Conservation (phyloP, 1,140 invertebrate genomes). For the Drosophila tani region DNA sequence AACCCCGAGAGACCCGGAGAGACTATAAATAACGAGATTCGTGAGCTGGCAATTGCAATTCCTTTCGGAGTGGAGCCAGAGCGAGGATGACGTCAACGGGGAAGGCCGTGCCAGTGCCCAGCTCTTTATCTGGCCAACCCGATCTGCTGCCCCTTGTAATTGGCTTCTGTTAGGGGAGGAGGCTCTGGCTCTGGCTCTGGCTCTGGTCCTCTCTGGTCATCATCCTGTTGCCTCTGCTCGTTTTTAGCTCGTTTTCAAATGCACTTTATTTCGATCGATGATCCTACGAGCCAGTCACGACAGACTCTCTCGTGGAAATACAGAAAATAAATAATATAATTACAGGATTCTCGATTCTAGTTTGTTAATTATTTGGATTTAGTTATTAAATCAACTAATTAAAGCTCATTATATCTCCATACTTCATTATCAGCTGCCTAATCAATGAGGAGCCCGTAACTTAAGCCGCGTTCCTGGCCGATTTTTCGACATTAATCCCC, state of each 20-base stretch:
- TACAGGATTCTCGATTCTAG: background rate
- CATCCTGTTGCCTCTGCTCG: background rate
- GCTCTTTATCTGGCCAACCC: constrained; percentile 12
- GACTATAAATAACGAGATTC: constrained; percentile 55
- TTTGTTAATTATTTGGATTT: background rate
- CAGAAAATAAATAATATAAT: background rate
- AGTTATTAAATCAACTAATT: constrained; percentile 19
- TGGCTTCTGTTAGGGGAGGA: constrained; percentile 28
- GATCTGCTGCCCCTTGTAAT: constrained; percentile 47
- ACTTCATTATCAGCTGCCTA: background rate
- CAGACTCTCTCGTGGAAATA: too few relatives aligned
- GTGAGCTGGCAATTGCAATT: constrained; percentile 52
- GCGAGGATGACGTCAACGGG: constrained; percentile 35
- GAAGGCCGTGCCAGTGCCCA: constrained; percentile 11
- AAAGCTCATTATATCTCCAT: background rate
- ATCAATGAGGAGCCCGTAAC: constrained; percentile 1
- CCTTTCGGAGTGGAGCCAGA: constrained; percentile 13
- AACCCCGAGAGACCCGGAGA: constrained; percentile 8
- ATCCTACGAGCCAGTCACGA: constrained; percentile 5
- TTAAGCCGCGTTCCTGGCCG: background rate
- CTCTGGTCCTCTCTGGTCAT: background rate
- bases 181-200: background rate
- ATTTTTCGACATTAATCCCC: constrained; percentile 10
- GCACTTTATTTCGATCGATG: constrained; percentile 38
- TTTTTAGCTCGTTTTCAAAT: constrained; percentile 42